Evolutionary conservation across 2,888 invertebrate genomes (phyloP), one percentile per base, ranked within the genome.

Genomic region (Drosophila differens): DNA sequence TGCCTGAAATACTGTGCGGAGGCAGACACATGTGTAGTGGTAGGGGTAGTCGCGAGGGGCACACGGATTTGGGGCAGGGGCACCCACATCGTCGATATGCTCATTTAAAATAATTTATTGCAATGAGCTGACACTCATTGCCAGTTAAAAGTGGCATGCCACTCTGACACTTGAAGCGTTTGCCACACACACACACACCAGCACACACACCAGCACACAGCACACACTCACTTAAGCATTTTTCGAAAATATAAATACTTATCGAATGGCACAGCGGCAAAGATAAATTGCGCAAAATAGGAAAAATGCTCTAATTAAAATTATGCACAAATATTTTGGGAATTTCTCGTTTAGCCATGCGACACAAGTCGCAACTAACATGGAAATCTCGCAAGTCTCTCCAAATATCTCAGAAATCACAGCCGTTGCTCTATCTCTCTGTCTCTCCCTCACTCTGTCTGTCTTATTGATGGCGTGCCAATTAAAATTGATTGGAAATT

Each of bases 401-500:
- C 47, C 9, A n/a, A 55, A 55, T 37, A 55, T 55, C 55, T 55
- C 1, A 28, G 37, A 55, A 55, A 55, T 37, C 47, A 47, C 25
- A 47, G 25, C 25, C 47, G 47, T 25, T 4, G 25, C 16, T 16
- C 14, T 47, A 2, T 47, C 2, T 16, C 47, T 25, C 4, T 47
- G 22, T 2, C 22, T 22, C 4, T 6, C 7, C 25, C 47, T 47
- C 22, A 53, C 53, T 22, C 25, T 49, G 16, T 55, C 61, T 69
- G 59, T 83, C 73, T 85, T 91, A 90, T 92, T 92, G 92, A 92
- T 92, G 92, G 90, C 90, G 89, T 91, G 91, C 92, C 92, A 92
- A 92, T 92, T 92, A 91, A 92, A 92, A 92, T 92, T 92, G 92
- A 92, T 92, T 92, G 92, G 88, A 92, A 91, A 92, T 92, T 92